Conservation (phyloP, 2,113 vertebrate genomes). For the Podocnemis expansa region DNA sequence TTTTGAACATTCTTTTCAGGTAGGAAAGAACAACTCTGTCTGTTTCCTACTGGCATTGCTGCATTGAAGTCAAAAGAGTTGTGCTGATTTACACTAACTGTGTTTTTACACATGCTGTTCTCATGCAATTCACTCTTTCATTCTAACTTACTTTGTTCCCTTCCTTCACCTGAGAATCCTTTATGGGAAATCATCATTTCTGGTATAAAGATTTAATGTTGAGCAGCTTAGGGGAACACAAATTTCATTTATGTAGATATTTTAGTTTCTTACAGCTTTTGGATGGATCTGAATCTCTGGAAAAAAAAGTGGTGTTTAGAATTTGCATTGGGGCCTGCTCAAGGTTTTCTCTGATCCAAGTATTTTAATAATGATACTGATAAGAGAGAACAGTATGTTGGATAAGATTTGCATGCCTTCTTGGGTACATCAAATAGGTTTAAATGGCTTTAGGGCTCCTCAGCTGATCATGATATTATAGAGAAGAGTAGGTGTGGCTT, state of each 20-base stretch:
- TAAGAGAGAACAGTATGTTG: not conserved
- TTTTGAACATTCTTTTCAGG: not conserved
- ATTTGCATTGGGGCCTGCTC: not conserved
- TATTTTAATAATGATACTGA: not conserved
- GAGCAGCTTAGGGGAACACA: not conserved
- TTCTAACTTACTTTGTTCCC: not conserved
- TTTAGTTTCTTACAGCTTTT: not conserved
- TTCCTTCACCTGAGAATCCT: not conserved
- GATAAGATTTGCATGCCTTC: not conserved
- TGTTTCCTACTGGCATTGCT: not conserved
- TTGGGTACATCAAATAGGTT: no score
- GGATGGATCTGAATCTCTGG: not conserved
- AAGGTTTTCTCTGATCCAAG: not conserved
- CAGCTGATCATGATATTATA: not conserved
- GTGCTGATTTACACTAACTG: not conserved
- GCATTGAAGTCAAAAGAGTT: not conserved
- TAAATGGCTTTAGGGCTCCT: not conserved
- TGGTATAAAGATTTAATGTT: not conserved
- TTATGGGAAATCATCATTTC: not conserved
- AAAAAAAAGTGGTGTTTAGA: not conserved
- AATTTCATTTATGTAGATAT: not conserved
- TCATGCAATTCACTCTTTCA: not conserved
- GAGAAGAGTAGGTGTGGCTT: not conserved
- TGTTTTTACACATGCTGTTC: not conserved
- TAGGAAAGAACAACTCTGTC: not conserved